These are phyloP conservation scores for Daboia siamensis DNA, from an alignment of 2,113 vertebrate genomes.

Conservation along the genomic window DNA sequence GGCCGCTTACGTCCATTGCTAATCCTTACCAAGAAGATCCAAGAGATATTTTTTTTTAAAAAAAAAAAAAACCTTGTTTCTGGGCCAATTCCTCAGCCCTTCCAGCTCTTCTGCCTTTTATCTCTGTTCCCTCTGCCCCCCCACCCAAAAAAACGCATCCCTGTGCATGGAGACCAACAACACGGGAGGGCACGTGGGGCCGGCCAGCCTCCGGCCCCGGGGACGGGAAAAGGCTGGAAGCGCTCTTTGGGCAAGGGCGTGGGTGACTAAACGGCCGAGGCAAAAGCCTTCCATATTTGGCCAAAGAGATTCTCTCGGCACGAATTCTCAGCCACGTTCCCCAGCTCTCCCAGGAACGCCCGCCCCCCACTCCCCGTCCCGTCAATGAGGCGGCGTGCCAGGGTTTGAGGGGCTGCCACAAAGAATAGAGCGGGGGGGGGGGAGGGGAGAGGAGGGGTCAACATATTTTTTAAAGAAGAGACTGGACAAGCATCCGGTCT, in stretches of 20 bases:
- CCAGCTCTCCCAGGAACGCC: neutral
- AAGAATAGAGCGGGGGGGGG: neutral
- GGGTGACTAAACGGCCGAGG: slow-evolving; percentile 69
- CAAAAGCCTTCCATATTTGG: slow-evolving; percentile 80
- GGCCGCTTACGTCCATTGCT: neutral
- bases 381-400: neutral
- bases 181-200: neutral
- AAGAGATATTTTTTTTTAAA: neutral
- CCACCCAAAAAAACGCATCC: neutral
- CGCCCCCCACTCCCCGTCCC: neutral
- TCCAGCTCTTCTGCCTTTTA: neutral
- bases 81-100: neutral
- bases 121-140: neutral
- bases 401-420: neutral
- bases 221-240: neutral
- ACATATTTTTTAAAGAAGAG: too few relatives aligned
- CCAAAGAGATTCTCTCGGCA: slow-evolving; percentile 58
- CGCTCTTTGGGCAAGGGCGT: slow-evolving; percentile 71
- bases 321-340: slow-evolving; percentile 26
- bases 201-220: neutral
- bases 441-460: too few relatives aligned
- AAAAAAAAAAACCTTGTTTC: neutral
- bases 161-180: neutral
- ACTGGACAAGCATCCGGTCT: too few relatives aligned
- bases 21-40: neutral